phyloP scores from a whole-genome alignment of 1,140 invertebrate species.

The Odontomachus brunneus region DNA sequence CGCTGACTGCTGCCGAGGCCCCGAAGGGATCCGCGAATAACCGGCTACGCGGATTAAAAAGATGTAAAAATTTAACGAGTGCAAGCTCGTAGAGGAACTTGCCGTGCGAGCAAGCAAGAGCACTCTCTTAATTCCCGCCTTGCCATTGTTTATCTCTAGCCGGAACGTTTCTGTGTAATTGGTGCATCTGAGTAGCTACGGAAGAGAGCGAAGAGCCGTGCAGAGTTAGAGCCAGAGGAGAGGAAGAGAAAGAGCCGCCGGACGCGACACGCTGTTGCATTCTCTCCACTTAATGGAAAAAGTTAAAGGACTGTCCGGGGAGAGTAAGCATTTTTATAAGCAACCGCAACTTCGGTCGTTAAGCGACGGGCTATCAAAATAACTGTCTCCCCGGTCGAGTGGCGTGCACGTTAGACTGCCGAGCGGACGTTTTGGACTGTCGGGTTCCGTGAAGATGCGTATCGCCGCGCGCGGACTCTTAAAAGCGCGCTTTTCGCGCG shows the following conservation, averaged over 20 bases:
- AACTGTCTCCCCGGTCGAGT: slow-evolving; percentile 22
- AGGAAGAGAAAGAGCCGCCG: slow-evolving; percentile 4
- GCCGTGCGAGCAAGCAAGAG: background rate
- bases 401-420: background rate
- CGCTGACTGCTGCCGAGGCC: background rate
- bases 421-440: background rate
- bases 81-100: slow-evolving; percentile 1
- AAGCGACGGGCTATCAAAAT: slow-evolving; percentile 51
- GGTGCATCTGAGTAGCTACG: slow-evolving; percentile 39
- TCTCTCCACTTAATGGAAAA: slow-evolving; percentile 52
- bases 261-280: slow-evolving; percentile 47
- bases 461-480: background rate
- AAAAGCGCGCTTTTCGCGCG: background rate
- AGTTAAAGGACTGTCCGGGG: slow-evolving; percentile 48
- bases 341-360: slow-evolving; percentile 59
- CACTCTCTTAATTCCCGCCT: slow-evolving; percentile 56
- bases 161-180: slow-evolving; percentile 56
- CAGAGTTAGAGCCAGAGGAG: background rate
- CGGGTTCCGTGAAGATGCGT: background rate
- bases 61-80: slow-evolving; percentile 30
- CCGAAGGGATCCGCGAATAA: slow-evolving; percentile 38
- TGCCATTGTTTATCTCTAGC: slow-evolving; percentile 53
- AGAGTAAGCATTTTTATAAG: slow-evolving; percentile 57
- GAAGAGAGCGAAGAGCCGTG: slow-evolving; percentile 7
- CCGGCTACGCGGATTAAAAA: slow-evolving; percentile 14